Evolutionary conservation across 2,113 vertebrate species (phyloP).

Genomic region (Jacana jacana): DNA sequence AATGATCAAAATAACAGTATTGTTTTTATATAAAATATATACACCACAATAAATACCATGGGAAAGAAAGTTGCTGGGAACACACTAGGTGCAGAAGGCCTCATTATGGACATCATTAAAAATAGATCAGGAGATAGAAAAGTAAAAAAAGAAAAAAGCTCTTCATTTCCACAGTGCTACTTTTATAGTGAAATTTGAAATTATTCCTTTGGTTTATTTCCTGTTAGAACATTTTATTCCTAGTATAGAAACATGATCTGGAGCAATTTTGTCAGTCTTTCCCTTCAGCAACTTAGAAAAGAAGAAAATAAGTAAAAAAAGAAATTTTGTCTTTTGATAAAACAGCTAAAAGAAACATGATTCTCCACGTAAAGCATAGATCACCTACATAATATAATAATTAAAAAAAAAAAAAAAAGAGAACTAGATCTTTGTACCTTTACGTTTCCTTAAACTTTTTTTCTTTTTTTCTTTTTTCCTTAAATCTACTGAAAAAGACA

Average conservation of each 20-base stretch:
- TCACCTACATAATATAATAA: neutral
- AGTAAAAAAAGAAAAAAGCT: neutral
- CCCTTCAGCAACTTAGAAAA: neutral
- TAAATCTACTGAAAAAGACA: neutral
- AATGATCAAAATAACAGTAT: slow-evolving; percentile 67
- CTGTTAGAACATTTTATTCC: neutral
- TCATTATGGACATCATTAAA: slow-evolving; percentile 20
- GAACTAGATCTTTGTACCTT: fast-evolving
- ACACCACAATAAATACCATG: neutral
- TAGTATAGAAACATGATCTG: neutral
- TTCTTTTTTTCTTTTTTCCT: neutral
- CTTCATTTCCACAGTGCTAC: neutral
- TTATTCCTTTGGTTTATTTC: neutral
- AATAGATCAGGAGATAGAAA: neutral
- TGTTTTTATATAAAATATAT: slow-evolving; percentile 45
- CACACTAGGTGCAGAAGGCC: neutral
- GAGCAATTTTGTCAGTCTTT: neutral
- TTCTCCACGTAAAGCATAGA: neutral
- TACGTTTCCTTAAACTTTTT: neutral
- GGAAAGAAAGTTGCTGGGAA: neutral
- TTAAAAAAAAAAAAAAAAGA: no score
- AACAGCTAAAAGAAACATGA: neutral
- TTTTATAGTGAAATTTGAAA: neutral
- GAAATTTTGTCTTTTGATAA: neutral
- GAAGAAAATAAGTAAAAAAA: neutral